A percentile compares a stretch with the other conserved stretches of the same genome.
These are phyloP conservation scores for Drosophila azteca DNA, from an alignment of 1,140 invertebrate genomes.

Conservation along the genomic window DNA sequence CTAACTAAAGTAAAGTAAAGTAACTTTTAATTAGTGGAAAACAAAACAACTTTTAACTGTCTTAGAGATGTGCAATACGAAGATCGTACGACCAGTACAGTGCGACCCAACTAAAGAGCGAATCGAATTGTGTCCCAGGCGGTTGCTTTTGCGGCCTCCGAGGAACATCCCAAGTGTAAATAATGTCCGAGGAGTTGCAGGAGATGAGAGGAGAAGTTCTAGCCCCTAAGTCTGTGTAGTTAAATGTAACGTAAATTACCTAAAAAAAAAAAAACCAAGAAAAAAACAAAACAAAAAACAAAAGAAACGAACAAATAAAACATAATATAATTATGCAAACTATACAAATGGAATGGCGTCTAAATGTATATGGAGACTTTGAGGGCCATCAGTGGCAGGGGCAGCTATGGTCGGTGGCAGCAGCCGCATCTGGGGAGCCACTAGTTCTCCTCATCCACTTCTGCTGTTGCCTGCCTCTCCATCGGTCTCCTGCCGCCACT, in stretches of 20 bases:
- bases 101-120: slow-evolving; percentile 16
- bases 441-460: slow-evolving; percentile 42
- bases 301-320: slow-evolving; percentile 68
- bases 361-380: slow-evolving; percentile 21
- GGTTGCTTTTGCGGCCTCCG: slow-evolving; percentile 2
- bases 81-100: slow-evolving; percentile 11
- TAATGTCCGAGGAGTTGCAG: slow-evolving; percentile 20
- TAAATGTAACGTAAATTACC: slow-evolving; percentile 76
- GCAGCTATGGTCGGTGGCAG: slow-evolving; percentile 22
- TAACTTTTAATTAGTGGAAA: slow-evolving; percentile 58
- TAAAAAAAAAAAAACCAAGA: slow-evolving; percentile 43
- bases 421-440: slow-evolving; percentile 16
- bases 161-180: slow-evolving; percentile 28
- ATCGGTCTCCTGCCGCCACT: slow-evolving; percentile 5
- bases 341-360: slow-evolving; percentile 25
- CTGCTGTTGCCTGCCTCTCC: slow-evolving; percentile 5
- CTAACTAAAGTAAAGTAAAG: not conserved
- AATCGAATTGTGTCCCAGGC: not conserved
- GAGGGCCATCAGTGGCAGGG: not conserved
- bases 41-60: slow-evolving; percentile 42
- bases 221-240: slow-evolving; percentile 76
- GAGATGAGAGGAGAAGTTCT: slow-evolving; percentile 54
- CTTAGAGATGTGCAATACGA: slow-evolving; percentile 36
- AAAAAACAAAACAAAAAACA: slow-evolving; percentile 50
- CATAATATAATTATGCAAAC: slow-evolving; percentile 81